Evolutionary conservation across 2,797 vertebrate genomes (phyloP), one percentile per base, ranked within the genome.

Genomic region (Notolepis coatsorum): DNA sequence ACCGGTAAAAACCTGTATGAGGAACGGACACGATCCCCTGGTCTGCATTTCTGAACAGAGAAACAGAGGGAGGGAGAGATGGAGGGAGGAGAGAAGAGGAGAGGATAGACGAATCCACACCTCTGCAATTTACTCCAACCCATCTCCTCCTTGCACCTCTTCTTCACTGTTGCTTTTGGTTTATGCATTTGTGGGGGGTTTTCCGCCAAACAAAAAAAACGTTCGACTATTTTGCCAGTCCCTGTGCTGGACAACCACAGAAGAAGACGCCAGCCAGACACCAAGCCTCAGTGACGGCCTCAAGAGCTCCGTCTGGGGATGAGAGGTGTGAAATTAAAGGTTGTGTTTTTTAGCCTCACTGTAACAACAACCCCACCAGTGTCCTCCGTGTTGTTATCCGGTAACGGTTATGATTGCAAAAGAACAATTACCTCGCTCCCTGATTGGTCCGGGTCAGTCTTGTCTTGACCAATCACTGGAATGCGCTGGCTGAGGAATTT

Each of bases 21-120:
- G n/a, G n/a, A n/a, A n/a, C n/a, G n/a, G n/a, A 7, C 39, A 20
- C 25, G 8, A 47, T 33, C 35, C 10, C 46, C 10, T 18, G 46
- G 15, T n/a, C n/a, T n/a, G n/a, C n/a, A n/a, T n/a, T n/a, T n/a
- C 46, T 48, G n/a, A n/a, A n/a, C n/a, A n/a, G n/a, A n/a, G 30
- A 43, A 66, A 33, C 60, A 62, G 61, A 73, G 52, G 64, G 76
- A 52, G 68, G n/a, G n/a, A 68, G 71, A 68, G 3, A 45, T 28
- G 58, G 50, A 79, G 20, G 13, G 7, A 61, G 47, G 39, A 73
- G 51, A 75, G 18, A 13, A 33, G 51, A 48, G 2, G 23, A 55
- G 46, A 42, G 30, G 51, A 33, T 27, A 39, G 48, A 49, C 18
- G 49, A 58, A 53, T 46, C 46, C 13, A 27, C 24, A 1, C 43